Conservation (phyloP, 2,797 vertebrate genomes). For the Tokudaia muenninki region DNA sequence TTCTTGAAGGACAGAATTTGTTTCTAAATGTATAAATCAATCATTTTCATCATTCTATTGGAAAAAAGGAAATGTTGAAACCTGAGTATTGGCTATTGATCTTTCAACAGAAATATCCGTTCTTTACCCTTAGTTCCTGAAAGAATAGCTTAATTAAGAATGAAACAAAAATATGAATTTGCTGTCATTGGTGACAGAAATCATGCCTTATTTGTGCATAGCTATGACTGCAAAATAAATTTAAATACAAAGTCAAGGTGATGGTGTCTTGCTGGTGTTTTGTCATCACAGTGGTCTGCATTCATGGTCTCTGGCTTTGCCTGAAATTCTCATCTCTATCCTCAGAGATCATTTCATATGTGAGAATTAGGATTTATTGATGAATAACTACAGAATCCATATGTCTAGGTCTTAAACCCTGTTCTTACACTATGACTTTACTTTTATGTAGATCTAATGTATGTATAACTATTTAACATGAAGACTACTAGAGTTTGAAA, state of each 20-base stretch:
- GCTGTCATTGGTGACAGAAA: slow-evolving; percentile 33
- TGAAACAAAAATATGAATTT: slow-evolving; percentile 58
- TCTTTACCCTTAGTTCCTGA: slow-evolving; percentile 38
- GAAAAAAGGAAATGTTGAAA: slow-evolving; percentile 56
- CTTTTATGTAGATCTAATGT: neutral
- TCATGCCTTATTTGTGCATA: slow-evolving; percentile 23
- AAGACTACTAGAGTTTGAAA: neutral
- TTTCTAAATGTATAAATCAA: slow-evolving; percentile 45
- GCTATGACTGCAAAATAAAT: slow-evolving; percentile 17
- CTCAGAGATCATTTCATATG: neutral
- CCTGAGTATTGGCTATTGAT: neutral
- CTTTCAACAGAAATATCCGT: slow-evolving; percentile 43
- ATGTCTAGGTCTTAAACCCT: neutral
- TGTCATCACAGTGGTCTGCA: neutral
- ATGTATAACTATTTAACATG: neutral
- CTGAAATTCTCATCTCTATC: neutral
- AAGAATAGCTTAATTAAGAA: slow-evolving; percentile 59
- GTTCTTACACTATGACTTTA: slow-evolving; percentile 8
- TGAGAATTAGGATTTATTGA: neutral
- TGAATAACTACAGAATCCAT: neutral
- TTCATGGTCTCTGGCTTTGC: neutral
- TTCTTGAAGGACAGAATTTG: neutral
- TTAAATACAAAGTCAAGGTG: neutral
- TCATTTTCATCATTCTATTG: slow-evolving; percentile 16
- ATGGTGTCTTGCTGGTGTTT: neutral